A percentile compares a stretch with the other conserved stretches of the same genome.
phyloP scores from a whole-genome alignment of 2,888 invertebrate species.

The Amphipyra tragopoginis region DNA sequence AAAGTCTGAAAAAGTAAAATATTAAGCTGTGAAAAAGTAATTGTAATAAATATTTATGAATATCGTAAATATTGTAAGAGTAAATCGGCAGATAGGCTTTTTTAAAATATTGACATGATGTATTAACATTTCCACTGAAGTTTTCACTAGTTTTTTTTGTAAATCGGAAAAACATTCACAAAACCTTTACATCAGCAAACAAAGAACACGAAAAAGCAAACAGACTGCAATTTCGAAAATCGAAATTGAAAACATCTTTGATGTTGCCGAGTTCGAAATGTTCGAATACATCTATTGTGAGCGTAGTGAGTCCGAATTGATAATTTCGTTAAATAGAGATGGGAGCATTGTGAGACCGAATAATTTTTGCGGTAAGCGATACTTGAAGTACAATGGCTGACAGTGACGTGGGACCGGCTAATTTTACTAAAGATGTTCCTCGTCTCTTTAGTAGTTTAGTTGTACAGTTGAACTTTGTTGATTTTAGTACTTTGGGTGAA shows the following conservation, averaged over 20 bases:
- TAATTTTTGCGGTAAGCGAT: slow-evolving; percentile 89
- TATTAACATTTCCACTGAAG: too few species aligned
- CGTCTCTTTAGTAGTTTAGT: slow-evolving; percentile 1
- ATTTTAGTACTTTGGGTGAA: slow-evolving; percentile 6
- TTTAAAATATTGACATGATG: too few species aligned
- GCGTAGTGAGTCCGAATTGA: slow-evolving; percentile 67
- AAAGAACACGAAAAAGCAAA: slow-evolving; percentile 38
- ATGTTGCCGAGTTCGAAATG: slow-evolving; percentile 67
- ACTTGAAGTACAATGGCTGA: slow-evolving; percentile 82
- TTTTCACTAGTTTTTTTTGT: not conserved
- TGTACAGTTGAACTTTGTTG: slow-evolving; percentile 21
- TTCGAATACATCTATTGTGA: slow-evolving; percentile 64
- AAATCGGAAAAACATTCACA: not conserved
- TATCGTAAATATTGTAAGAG: slow-evolving; percentile 1
- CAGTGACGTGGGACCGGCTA: slow-evolving; percentile 78
- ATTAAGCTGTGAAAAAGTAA: not conserved
- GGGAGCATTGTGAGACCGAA: slow-evolving; percentile 78
- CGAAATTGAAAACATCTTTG: slow-evolving; percentile 64
- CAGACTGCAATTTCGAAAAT: slow-evolving; percentile 39
- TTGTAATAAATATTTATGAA: slow-evolving; percentile 26
- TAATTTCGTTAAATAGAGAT: slow-evolving; percentile 88
- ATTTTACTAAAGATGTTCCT: slow-evolving; percentile 61
- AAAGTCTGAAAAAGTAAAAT: not conserved
- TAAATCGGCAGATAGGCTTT: too few species aligned
- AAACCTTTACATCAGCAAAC: not conserved